Evolutionary conservation across 1,140 invertebrate genomes (phyloP), one percentile per base, ranked within the genome.

Genomic region (Acyrthosiphon pisum): DNA sequence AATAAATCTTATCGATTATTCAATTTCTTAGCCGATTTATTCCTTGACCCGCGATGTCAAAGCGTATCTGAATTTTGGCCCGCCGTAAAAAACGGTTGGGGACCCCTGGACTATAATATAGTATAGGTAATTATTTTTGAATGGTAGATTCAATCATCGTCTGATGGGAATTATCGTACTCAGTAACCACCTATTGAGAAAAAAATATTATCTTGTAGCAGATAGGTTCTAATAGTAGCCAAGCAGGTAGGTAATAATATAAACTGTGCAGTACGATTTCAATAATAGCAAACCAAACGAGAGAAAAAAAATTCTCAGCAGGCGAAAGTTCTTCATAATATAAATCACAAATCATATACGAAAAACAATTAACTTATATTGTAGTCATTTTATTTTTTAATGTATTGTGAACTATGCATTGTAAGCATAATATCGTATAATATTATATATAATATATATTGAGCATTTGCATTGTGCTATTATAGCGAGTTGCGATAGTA

Each of bases 311-410:
- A 76, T 76, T 76, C 60, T 35, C 60, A 76, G 60, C 60, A 14
- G 60, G 60, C 30, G 60, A 76, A 76, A 76, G n/a, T 76, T 76
- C 60, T 14, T n/a, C 60, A 76, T n/a, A 76, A n/a, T 76, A n/a
- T n/a, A 6, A n/a, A n/a, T 30, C 60, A 68, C 18, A 30, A n/a
- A 76, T 76, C n/a, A 76, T n/a, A n/a, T n/a, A n/a, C 60, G 30
- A 76, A 76, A 76, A 76, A 76, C 60, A 76, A 76, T 76, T 76
- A 76, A 76, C 60, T 41, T 41, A n/a, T n/a, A 76, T 35, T 76
- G 60, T 76, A 76, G 30, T 76, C 60, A n/a, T n/a, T 30, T 76
- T 76, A 76, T 30, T 76, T 76, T 76, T 76, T 76, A 76, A n/a
- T n/a, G 60, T n/a, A 76, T 76, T 76, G 60, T 76, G 30, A 14